phyloP scores from a whole-genome alignment of 2,888 invertebrate species.

The Polydrusus pterygomalis region DNA sequence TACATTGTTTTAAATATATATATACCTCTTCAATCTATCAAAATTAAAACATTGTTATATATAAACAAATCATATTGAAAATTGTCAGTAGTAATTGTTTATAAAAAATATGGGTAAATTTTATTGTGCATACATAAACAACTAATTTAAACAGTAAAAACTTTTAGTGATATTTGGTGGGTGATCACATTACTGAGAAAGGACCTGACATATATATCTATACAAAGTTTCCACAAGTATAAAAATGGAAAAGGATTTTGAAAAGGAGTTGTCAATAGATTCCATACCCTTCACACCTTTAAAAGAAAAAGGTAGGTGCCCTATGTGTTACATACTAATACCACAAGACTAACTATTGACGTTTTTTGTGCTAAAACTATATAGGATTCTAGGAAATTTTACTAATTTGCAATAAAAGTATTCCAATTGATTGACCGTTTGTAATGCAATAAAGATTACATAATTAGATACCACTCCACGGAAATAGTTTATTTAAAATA shows the following conservation, averaged over 20 bases:
- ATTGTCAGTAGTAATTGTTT: slow-evolving; percentile 4
- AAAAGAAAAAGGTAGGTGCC: slow-evolving; percentile 28
- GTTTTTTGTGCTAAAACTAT: too few relatives aligned
- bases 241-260: slow-evolving; percentile 20
- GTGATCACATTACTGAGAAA: not conserved
- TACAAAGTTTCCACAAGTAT: not conserved
- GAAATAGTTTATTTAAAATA: too few relatives aligned
- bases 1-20: not conserved
- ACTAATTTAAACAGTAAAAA: not conserved
- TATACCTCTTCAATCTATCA: not conserved
- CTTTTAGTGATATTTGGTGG: not conserved
- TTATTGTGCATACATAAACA: slow-evolving; percentile 2
- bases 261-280: slow-evolving; percentile 33
- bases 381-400: too few relatives aligned
- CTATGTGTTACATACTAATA: not conserved
- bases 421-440: too few relatives aligned
- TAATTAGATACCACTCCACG: too few relatives aligned
- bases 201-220: not conserved
- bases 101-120: slow-evolving; percentile 8
- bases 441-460: too few relatives aligned
- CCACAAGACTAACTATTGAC: too few relatives aligned
- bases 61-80: slow-evolving; percentile 1
- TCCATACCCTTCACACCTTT: slow-evolving; percentile 38
- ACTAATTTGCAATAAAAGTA: too few relatives aligned
- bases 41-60: not conserved